Percentiles rank a stretch among this genome's conserved stretches.
phyloP scores from a whole-genome alignment of 2,888 invertebrate species.

The Unio delphinus region DNA sequence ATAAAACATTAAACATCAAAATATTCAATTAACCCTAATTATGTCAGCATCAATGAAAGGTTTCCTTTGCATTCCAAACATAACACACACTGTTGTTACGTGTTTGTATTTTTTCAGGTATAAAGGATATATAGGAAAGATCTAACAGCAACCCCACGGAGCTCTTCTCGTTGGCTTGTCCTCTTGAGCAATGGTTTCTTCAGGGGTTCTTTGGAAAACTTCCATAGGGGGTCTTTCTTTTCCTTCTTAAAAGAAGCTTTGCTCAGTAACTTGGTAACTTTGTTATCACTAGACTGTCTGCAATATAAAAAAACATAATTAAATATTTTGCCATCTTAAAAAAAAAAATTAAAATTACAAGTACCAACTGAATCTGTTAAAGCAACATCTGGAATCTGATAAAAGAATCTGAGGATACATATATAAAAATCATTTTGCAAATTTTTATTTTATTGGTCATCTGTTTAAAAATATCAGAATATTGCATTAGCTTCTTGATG shows the following conservation, averaged over 20 bases:
- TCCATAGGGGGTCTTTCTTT: slow-evolving; percentile 46
- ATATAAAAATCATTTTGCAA: too few relatives aligned
- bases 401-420: too few relatives aligned
- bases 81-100: too few relatives aligned
- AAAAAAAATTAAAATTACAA: not conserved
- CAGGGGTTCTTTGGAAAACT: slow-evolving; percentile 49
- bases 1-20: too few relatives aligned
- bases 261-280: slow-evolving; percentile 51
- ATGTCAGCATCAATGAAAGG: not conserved
- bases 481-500: too few relatives aligned
- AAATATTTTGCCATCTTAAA: too few relatives aligned
- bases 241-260: slow-evolving; percentile 56
- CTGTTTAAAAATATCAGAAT: too few relatives aligned
- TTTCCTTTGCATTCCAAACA: not conserved
- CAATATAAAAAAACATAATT: slow-evolving; percentile 5
- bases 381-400: not conserved
- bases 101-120: not conserved
- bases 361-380: not conserved
- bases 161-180: slow-evolving; percentile 46
- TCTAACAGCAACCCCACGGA: slow-evolving; percentile 39
- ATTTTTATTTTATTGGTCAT: too few relatives aligned
- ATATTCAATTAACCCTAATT: too few relatives aligned
- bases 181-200: slow-evolving; percentile 56
- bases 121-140: slow-evolving; percentile 60
- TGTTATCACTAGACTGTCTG: slow-evolving; percentile 49